Evolutionary conservation across 2,113 vertebrate species (phyloP).

Genomic region (Sitta europaea): DNA sequence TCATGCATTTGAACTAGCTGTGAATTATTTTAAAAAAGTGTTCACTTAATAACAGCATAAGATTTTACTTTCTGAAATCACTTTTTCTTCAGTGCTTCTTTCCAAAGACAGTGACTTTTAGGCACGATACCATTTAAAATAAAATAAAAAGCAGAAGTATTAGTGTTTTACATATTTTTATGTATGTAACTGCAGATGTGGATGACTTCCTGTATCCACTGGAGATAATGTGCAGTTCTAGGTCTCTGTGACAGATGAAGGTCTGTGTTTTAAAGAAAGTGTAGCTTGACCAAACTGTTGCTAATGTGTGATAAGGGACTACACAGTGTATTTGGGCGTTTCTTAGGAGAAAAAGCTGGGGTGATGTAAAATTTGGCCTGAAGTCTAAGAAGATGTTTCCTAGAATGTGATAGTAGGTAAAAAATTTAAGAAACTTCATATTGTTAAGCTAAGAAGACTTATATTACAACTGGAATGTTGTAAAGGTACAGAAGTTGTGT

Average conservation of each 20-base stretch:
- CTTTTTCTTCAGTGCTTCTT: neutral
- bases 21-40: neutral
- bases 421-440: neutral
- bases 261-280: neutral
- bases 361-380: neutral
- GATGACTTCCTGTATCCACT: neutral
- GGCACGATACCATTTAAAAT: neutral
- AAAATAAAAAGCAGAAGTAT: neutral
- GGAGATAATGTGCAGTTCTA: neutral
- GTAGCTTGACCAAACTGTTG: neutral
- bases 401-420: neutral
- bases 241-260: neutral
- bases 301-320: neutral
- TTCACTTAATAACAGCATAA: neutral
- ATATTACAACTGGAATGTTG: neutral
- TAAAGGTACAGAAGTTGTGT: neutral
- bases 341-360: neutral
- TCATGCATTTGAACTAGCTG: neutral
- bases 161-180: neutral
- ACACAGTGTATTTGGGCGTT: neutral
- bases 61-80: neutral
- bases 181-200: neutral
- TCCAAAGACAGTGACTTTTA: neutral
- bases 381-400: neutral
- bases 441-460: neutral